Conservation (phyloP, 1,140 invertebrate species). For the Manduca sexta region DNA sequence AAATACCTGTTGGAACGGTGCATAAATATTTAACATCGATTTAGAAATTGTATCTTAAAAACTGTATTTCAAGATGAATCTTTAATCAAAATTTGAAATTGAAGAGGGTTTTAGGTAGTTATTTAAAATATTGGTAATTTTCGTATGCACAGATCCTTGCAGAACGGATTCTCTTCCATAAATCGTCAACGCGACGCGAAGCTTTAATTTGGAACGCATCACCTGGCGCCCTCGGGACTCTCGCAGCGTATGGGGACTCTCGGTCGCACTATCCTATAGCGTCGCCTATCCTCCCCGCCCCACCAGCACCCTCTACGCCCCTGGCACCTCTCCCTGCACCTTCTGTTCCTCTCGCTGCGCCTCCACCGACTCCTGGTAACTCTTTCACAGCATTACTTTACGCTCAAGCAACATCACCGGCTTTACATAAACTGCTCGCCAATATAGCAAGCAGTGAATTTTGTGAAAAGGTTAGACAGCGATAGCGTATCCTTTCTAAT, state of each 20-base stretch:
- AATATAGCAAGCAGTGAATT: constrained; percentile 89
- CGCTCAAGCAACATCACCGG: constrained; percentile 83
- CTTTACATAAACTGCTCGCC: constrained; percentile 88
- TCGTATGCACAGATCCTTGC: constrained; percentile 82
- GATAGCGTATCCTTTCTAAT: too few species aligned
- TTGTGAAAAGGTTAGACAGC: constrained; percentile 86
- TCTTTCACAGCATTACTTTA: constrained; percentile 94
- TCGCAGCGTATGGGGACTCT: constrained; percentile 88
- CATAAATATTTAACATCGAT: too few species aligned
- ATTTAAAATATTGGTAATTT: constrained; percentile 3
- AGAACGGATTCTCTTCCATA: constrained; percentile 82
- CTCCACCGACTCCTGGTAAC: constrained; percentile 71
- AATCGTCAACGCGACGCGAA: constrained; percentile 80
- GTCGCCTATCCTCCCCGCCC: constrained; percentile 24
- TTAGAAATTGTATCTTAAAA: too few species aligned
- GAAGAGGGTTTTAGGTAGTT: too few species aligned
- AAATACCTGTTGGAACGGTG: too few species aligned
- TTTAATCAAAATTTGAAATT: too few species aligned
- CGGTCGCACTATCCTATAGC: constrained; percentile 62
- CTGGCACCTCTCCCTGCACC: constrained; percentile 45
- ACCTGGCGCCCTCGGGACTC: constrained; percentile 89
- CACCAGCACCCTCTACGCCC: constrained; percentile 22
- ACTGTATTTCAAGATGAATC: too few species aligned
- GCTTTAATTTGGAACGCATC: constrained; percentile 90
- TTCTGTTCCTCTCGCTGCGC: constrained; percentile 38